These are phyloP conservation scores for Ifrita kowaldi DNA, from an alignment of 2,113 vertebrate species.

Conservation along the genomic window DNA sequence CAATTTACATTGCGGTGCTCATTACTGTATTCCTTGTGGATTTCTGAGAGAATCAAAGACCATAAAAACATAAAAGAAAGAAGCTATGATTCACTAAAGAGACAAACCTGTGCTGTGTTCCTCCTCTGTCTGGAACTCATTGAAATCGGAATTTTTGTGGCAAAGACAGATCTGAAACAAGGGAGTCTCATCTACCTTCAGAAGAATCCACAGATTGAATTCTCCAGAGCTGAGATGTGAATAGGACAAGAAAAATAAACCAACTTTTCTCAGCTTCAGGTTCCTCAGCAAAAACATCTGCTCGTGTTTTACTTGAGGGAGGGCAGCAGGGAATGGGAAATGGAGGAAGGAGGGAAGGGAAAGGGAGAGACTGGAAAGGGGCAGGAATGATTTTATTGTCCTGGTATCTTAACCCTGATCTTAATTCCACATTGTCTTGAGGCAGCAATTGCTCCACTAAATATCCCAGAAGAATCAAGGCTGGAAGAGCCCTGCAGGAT, in stretches of 20 bases:
- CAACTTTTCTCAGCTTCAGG: not conserved
- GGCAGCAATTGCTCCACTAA: not conserved
- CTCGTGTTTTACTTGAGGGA: not conserved
- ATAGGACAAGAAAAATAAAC: not conserved
- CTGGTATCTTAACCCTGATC: not conserved
- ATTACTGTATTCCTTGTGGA: not conserved
- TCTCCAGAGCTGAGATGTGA: not conserved
- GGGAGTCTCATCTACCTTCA: not conserved
- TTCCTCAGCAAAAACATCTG: not conserved
- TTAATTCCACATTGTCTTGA: not conserved
- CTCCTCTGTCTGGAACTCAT: not conserved
- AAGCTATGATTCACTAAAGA: not conserved
- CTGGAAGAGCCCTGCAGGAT: rapidly evolving
- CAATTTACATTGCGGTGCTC: not conserved
- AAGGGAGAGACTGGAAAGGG: not conserved
- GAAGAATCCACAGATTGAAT: not conserved
- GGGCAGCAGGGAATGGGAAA: not conserved
- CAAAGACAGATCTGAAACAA: not conserved
- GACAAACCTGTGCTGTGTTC: not conserved
- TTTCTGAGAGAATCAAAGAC: not conserved
- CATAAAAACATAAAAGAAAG: not conserved
- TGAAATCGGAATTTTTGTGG: not conserved
- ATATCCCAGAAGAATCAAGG: not conserved
- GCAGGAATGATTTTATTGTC: not conserved
- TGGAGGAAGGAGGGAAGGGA: not conserved